Conservation (phyloP, 2,888 invertebrate genomes). For the Hemistola chrysoprasaria region DNA sequence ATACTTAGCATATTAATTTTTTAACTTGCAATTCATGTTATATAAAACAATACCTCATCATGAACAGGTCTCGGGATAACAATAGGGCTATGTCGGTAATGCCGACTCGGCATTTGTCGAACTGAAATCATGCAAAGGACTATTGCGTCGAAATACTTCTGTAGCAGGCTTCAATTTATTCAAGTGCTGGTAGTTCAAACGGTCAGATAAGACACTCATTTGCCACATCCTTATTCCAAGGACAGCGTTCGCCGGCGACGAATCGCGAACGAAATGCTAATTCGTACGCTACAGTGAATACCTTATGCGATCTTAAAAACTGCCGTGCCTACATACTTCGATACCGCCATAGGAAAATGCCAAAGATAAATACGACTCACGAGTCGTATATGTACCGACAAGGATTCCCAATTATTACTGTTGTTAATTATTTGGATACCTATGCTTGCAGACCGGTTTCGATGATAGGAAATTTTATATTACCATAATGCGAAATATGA, state of each 20-base stretch:
- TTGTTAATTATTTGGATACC: slow-evolving; percentile 45
- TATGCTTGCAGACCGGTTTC: slow-evolving; percentile 33
- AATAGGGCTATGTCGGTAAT: slow-evolving; percentile 38
- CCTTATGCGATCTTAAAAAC: slow-evolving; percentile 61
- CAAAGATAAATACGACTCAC: slow-evolving; percentile 46
- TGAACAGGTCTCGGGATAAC: slow-evolving; percentile 31
- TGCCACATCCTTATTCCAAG: slow-evolving; percentile 77
- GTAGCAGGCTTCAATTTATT: slow-evolving; percentile 32
- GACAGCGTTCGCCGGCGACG: slow-evolving; percentile 54
- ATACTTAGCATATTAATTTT: not conserved
- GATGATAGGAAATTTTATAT: slow-evolving; percentile 12
- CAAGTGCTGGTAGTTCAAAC: slow-evolving; percentile 46
- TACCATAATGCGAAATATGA: slow-evolving; percentile 1
- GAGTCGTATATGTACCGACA: slow-evolving; percentile 37
- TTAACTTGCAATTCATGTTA: slow-evolving; percentile 18
- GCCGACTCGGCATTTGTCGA: no score
- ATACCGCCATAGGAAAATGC: slow-evolving; percentile 49
- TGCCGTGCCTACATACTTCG: slow-evolving; percentile 40
- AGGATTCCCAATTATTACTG: slow-evolving; percentile 45
- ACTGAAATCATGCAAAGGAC: slow-evolving; percentile 37
- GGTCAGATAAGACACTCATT: slow-evolving; percentile 59
- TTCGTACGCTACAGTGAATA: slow-evolving; percentile 70
- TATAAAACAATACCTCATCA: slow-evolving; percentile 36
- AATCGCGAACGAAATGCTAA: slow-evolving; percentile 73
- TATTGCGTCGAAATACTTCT: slow-evolving; percentile 31